Percentiles rank a stretch among this genome's conserved stretches.
These are phyloP conservation scores for Deilephila elpenor DNA, from an alignment of 2,888 invertebrate species.

Conservation along the genomic window DNA sequence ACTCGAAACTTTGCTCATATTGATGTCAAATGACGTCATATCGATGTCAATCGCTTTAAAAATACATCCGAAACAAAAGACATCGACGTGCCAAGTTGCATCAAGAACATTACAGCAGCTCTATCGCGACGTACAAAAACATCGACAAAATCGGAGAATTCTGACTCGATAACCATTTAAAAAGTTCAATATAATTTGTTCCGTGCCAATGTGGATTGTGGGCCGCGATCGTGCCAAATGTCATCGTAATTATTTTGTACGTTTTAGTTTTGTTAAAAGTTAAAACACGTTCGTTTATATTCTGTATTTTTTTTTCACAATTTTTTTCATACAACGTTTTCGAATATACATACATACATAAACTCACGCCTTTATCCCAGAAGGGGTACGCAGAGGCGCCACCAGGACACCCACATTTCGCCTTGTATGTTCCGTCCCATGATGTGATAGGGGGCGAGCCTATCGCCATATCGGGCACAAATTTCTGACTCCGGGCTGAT, in stretches of 20 bases:
- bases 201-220: neutral
- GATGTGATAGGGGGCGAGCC: no score
- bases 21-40: neutral
- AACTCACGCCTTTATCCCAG: no score
- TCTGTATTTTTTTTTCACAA: neutral
- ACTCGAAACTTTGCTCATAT: neutral
- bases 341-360: no score
- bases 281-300: neutral
- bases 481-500: no score
- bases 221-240: slow-evolving; percentile 8
- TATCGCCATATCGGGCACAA: no score
- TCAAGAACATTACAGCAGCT: slow-evolving; percentile 1
- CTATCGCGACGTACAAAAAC: slow-evolving; percentile 9
- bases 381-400: no score
- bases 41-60: neutral
- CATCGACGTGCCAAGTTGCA: slow-evolving; percentile 8
- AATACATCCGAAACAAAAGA: slow-evolving; percentile 7
- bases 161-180: slow-evolving; percentile 12
- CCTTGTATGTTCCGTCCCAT: no score
- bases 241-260: slow-evolving; percentile 11
- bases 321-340: no score
- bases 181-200: slow-evolving; percentile 18
- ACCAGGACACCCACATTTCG: no score
- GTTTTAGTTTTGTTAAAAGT: neutral
- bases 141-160: neutral